Percentiles rank a stretch among this genome's conserved stretches.
Evolutionary conservation across 1,140 invertebrate genomes (phyloP).

Genomic region (Drosophila nannoptera): DNA sequence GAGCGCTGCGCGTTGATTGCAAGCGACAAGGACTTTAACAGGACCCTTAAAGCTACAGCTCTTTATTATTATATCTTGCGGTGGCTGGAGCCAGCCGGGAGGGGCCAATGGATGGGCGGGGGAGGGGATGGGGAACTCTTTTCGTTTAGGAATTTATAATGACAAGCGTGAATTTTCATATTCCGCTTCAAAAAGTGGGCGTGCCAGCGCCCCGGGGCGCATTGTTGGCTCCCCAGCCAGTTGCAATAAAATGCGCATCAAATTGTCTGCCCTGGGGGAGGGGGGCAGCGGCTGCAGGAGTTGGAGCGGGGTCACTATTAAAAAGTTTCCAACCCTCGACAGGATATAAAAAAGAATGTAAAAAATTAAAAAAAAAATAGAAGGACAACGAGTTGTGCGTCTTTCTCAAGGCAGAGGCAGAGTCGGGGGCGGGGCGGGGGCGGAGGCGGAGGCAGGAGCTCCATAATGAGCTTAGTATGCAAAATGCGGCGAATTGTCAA

Average conservation of each 20-base stretch:
- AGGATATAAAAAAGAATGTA: conserved; percentile 18
- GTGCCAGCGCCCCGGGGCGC: conserved; percentile 51
- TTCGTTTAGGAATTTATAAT: conserved; percentile 59
- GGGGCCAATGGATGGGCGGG: background rate
- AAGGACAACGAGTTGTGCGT: conserved; percentile 43
- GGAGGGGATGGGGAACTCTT: background rate
- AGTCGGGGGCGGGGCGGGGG: background rate
- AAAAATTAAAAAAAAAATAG: conserved; percentile 21
- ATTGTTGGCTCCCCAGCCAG: conserved; percentile 56
- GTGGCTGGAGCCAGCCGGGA: background rate
- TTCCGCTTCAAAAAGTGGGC: conserved; percentile 28
- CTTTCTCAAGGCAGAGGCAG: background rate
- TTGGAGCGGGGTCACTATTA: conserved; percentile 53
- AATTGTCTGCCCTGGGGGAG: conserved; percentile 40
- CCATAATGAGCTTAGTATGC: conserved; percentile 77
- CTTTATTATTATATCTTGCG: conserved; percentile 39
- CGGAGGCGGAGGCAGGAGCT: conserved; percentile 1
- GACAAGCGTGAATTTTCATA: conserved; percentile 73
- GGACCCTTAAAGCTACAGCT: conserved; percentile 24
- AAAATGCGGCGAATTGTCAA: conserved; percentile 69
- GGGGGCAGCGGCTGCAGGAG: background rate
- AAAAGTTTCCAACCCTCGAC: conserved; percentile 58
- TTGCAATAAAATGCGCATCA: conserved; percentile 72
- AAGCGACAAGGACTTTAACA: conserved; percentile 25
- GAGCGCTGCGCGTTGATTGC: conserved; percentile 50